Conservation (phyloP, 1,140 invertebrate genomes). For the Bombus balteatus region DNA sequence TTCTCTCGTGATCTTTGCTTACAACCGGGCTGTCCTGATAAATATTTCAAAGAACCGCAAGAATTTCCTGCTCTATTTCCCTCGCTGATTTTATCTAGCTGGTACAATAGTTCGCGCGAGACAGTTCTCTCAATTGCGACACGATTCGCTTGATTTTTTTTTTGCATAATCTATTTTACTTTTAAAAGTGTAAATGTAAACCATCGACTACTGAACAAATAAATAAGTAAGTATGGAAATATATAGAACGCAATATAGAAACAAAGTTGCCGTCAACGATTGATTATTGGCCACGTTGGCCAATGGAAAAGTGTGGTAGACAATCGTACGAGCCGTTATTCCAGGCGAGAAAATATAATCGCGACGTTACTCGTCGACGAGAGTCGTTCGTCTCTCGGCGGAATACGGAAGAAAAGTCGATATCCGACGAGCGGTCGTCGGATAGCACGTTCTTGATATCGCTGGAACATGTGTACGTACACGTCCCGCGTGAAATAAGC, state of each 20-base stretch:
- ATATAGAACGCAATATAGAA: neutral
- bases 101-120: neutral
- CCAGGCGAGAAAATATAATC: conserved; percentile 70
- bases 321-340: conserved; percentile 52
- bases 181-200: too few species aligned
- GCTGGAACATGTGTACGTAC: conserved; percentile 32
- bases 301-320: conserved; percentile 22
- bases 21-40: neutral
- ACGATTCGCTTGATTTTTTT: neutral
- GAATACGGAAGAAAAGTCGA: conserved; percentile 59
- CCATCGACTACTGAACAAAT: neutral
- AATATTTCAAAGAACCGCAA: neutral
- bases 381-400: conserved; percentile 56
- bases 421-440: conserved; percentile 47
- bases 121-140: neutral
- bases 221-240: neutral
- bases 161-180: too few species aligned
- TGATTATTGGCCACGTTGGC: neutral
- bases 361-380: conserved; percentile 53
- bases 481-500: conserved; percentile 26
- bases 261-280: neutral
- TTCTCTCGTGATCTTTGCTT: neutral
- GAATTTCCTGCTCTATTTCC: conserved; percentile 14
- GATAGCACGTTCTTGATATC: conserved; percentile 38
- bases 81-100: neutral